These are phyloP conservation scores for Hydra vulgaris DNA, from an alignment of 30 jellyfish, hydroid and myxozoan species.

Conservation along the genomic window DNA sequence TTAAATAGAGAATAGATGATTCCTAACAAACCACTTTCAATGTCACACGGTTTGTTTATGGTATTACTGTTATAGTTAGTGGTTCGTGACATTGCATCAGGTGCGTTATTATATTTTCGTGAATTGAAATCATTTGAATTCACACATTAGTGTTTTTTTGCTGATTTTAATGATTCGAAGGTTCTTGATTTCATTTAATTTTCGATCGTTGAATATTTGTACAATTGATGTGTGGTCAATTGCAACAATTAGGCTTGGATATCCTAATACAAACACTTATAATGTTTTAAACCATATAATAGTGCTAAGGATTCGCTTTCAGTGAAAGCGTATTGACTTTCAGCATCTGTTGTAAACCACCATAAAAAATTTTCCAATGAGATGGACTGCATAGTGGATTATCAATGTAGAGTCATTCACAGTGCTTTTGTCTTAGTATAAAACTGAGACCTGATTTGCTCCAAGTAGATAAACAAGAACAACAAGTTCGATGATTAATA, in stretches of 20 bases:
- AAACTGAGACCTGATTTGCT: conserved; percentile 49
- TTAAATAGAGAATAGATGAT: too few relatives aligned
- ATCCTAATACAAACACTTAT: too few relatives aligned
- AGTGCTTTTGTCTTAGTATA: conserved; percentile 39
- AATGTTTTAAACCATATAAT: conserved; percentile 29
- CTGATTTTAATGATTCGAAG: conserved; percentile 25
- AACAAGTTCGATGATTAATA: conserved; percentile 38
- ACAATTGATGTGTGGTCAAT: conserved; percentile 51
- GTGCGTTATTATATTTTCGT: conserved; percentile 12
- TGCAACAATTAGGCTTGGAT: conserved; percentile 33
- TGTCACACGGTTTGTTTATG: too few relatives aligned
- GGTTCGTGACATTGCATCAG: conserved; percentile 25
- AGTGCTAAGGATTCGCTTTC: conserved; percentile 52
- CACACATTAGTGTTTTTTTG: conserved; percentile 22
- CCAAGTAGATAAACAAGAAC: conserved; percentile 40
- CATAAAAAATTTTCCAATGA: conserved; percentile 46
- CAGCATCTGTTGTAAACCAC: conserved; percentile 45
- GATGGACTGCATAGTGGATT: conserved; percentile 30
- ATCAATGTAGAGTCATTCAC: conserved; percentile 19
- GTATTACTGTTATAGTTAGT: conserved; percentile 7
- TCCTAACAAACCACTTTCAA: too few relatives aligned
- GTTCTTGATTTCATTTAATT: too few relatives aligned
- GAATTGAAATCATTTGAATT: conserved; percentile 22
- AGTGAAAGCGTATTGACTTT: conserved; percentile 41
- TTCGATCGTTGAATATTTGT: too few relatives aligned